Evolutionary conservation across 1,140 invertebrate genomes (phyloP).

Genomic region (Drosophila bocqueti): DNA sequence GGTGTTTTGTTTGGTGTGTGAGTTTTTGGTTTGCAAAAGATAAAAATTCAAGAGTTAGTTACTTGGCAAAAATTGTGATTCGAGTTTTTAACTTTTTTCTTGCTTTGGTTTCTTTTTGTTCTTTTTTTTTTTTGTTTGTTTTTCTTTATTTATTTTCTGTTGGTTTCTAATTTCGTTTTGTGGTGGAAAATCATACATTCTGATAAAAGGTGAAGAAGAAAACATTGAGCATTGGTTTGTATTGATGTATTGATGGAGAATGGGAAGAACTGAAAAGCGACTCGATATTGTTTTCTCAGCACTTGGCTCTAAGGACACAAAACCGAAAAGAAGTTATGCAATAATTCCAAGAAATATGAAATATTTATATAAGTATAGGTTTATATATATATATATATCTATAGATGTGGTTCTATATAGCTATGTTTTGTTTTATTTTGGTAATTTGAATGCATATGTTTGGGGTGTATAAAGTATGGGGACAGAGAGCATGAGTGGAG

Average conservation of each 20-base stretch:
- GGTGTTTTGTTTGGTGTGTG: not conserved
- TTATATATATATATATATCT: constrained; percentile 26
- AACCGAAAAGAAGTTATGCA: constrained; percentile 53
- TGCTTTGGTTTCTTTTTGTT: constrained; percentile 17
- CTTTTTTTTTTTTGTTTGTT: constrained; percentile 10
- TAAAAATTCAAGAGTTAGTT: constrained; percentile 65
- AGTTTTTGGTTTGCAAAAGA: constrained; percentile 53
- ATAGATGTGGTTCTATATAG: constrained; percentile 25
- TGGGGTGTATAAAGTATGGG: constrained; percentile 14
- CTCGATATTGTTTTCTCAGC: constrained; percentile 41
- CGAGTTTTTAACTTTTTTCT: constrained; percentile 23
- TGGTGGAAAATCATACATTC: constrained; percentile 48
- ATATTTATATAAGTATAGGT: constrained; percentile 59
- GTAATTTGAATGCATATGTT: constrained; percentile 36
- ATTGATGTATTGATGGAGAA: constrained; percentile 36
- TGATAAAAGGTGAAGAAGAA: constrained; percentile 57
- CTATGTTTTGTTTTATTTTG: constrained; percentile 29
- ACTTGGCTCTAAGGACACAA: constrained; percentile 40
- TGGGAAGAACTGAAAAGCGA: constrained; percentile 42
- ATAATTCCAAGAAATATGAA: constrained; percentile 63
- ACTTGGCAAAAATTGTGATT: constrained; percentile 30
- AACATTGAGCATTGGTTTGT: constrained; percentile 42
- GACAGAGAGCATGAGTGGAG: constrained; percentile 24
- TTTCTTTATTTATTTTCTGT: constrained; percentile 28
- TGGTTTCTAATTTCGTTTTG: constrained; percentile 43